These are phyloP conservation scores for Lycodopsis pacificus DNA, from an alignment of 2,797 vertebrate species.

Conservation along the genomic window DNA sequence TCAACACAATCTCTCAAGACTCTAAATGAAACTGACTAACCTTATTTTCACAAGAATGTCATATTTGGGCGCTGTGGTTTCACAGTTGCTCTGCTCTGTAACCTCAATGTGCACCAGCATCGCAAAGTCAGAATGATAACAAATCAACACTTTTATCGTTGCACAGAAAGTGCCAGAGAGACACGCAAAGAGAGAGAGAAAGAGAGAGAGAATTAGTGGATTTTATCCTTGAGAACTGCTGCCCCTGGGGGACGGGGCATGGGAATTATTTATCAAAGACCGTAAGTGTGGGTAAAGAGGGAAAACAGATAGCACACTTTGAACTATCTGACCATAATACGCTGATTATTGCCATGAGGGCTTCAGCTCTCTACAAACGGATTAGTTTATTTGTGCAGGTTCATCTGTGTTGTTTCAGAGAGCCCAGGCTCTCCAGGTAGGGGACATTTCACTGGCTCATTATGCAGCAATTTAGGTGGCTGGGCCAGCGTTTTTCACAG, in stretches of 20 bases:
- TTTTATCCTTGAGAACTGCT: slow-evolving; percentile 48
- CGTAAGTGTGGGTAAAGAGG: slow-evolving; percentile 57
- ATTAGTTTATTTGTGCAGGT: slow-evolving; percentile 71
- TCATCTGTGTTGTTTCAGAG: slow-evolving; percentile 78
- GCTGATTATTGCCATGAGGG: slow-evolving; percentile 69
- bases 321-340: slow-evolving; percentile 72
- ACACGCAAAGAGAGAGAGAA: slow-evolving; percentile 3
- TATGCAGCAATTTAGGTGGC: slow-evolving; percentile 69
- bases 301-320: slow-evolving; percentile 66
- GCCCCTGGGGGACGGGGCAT: slow-evolving; percentile 37
- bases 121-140: slow-evolving; percentile 50
- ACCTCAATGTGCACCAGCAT: slow-evolving; percentile 54
- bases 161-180: slow-evolving; percentile 13
- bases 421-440: slow-evolving; percentile 54
- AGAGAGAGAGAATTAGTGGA: slow-evolving; percentile 13
- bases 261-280: slow-evolving; percentile 60
- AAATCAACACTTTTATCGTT: slow-evolving; percentile 62
- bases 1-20: slow-evolving; percentile 30
- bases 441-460: slow-evolving; percentile 71
- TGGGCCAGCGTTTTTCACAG: slow-evolving; percentile 62
- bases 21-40: slow-evolving; percentile 50
- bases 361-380: slow-evolving; percentile 55
- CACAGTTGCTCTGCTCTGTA: slow-evolving; percentile 64
- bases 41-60: slow-evolving; percentile 64
- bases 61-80: slow-evolving; percentile 66